Base-by-base conservation (phyloP, 2,113 vertebrate genomes). In the Notiomystis cincta region DNA sequence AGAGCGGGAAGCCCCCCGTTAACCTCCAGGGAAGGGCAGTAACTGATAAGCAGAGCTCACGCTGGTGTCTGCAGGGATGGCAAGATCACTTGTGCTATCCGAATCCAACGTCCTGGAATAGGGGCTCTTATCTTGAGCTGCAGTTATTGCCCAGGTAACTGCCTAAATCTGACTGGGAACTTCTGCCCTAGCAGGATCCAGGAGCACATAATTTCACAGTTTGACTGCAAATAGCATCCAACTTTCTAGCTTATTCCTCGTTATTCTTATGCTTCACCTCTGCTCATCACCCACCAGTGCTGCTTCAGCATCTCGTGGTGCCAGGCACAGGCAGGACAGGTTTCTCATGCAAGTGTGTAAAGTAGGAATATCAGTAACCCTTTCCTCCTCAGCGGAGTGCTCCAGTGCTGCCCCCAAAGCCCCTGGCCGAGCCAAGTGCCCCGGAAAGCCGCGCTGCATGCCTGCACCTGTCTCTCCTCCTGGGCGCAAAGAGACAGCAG, bases 391-490 rank as follows among this genome's bases (percentile, higher is more conserved):
- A 13, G 40, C 58, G 5, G 18, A 65, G 45, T 2, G 9, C 54
- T 27, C 53, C 33, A 10, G 19, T 1, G 6, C 44, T 30, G 40
- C 24, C 67, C 56, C 30, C 67, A 40, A 30, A 45, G 73, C 21
- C 35, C 6, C 24, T 5, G 25, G 21, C 35, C 1, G 0, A 51
- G 47, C 30, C 60, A 15, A 35, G 56, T 6, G 4, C 11, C 6
- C 30, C 2, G 9, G 40, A 44, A 30, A 30, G 57, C 42, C 23
- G 20, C 3, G 0, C 1, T 44, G 51, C 30, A 9, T 15, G 44
- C 48, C 58, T 12, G 69, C 48, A 33, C 70, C 89, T 83, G 65
- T 35, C 60, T 69, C n/a, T 11, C 30, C 8, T 25, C 83, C 82
- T 9, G 12, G 3, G 21, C 6, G 45, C 44, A 57, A 24, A 47